phyloP scores from a whole-genome alignment of 2,797 vertebrate genomes.

The Sebastes alutus region DNA sequence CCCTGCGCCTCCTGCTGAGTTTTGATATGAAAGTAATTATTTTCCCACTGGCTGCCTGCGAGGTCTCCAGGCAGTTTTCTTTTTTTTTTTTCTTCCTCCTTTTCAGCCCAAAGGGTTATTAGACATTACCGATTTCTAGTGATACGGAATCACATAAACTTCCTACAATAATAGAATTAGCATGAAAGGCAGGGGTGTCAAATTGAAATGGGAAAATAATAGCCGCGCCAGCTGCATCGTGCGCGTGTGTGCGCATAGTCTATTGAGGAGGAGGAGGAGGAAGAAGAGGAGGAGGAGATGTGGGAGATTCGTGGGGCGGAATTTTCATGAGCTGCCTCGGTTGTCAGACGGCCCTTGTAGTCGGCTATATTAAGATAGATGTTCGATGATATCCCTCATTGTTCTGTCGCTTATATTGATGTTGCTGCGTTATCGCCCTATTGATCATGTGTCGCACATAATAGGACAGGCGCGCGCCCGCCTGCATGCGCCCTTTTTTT shows the following conservation, averaged over 20 bases:
- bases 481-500: constrained; percentile 85
- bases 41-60: constrained; percentile 96
- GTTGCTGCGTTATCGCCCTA: constrained; percentile 99
- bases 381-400: constrained; percentile 99
- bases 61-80: constrained; percentile 86
- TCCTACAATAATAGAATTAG: constrained; percentile 99
- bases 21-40: constrained; percentile 99
- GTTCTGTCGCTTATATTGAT: constrained; percentile 99
- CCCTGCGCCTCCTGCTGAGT: constrained; percentile 96
- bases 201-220: constrained; percentile 99
- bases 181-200: constrained; percentile 99
- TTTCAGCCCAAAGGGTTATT: constrained; percentile 98
- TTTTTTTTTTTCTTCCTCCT: constrained; percentile 76
- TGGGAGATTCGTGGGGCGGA: constrained; percentile 94
- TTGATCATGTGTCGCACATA: constrained; percentile 99
- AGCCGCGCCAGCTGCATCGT: constrained; percentile 92
- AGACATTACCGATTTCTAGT: constrained; percentile 99
- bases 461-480: constrained; percentile 97
- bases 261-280: constrained; percentile 57
- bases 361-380: constrained; percentile 99
- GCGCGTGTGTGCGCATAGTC: constrained; percentile 61
- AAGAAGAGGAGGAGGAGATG: constrained; percentile 79
- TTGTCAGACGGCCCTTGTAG: constrained; percentile 97
- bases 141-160: constrained; percentile 99
- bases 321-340: constrained; percentile 98